phyloP scores from a whole-genome alignment of 2,888 invertebrate genomes.

The Didymodactylos carnosus region DNA sequence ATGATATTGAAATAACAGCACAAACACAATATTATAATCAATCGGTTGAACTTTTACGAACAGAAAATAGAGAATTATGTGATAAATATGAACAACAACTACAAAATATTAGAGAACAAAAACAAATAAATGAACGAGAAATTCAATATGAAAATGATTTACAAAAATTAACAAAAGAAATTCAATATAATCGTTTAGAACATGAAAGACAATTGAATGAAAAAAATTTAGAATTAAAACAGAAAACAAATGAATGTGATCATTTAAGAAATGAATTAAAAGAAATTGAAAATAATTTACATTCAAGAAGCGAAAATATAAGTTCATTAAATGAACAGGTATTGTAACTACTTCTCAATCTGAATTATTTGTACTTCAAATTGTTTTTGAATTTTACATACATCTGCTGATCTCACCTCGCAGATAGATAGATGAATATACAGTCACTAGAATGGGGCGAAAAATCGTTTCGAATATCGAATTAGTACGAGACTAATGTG shows the following conservation, averaged over 20 bases:
- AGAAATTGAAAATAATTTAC: neutral
- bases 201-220: neutral
- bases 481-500: too few relatives aligned
- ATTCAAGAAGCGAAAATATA: constrained; percentile 16
- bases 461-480: too few relatives aligned
- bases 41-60: neutral
- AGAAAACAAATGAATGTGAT: neutral
- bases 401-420: too few relatives aligned
- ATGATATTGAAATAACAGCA: neutral
- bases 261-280: neutral
- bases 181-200: too few relatives aligned
- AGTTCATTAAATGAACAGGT: constrained; percentile 21
- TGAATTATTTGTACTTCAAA: too few relatives aligned
- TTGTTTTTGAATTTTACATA: too few relatives aligned
- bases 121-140: neutral
- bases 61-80: neutral
- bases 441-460: too few relatives aligned
- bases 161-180: too few relatives aligned
- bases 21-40: neutral
- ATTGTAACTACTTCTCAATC: neutral
- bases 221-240: neutral
- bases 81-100: neutral
- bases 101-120: neutral
- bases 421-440: too few relatives aligned
- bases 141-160: neutral